Percentiles rank a stretch among this genome's conserved stretches.
These are phyloP conservation scores for Triplophysa yarkandensis DNA, from an alignment of 2,797 vertebrate genomes.

Conservation along the genomic window DNA sequence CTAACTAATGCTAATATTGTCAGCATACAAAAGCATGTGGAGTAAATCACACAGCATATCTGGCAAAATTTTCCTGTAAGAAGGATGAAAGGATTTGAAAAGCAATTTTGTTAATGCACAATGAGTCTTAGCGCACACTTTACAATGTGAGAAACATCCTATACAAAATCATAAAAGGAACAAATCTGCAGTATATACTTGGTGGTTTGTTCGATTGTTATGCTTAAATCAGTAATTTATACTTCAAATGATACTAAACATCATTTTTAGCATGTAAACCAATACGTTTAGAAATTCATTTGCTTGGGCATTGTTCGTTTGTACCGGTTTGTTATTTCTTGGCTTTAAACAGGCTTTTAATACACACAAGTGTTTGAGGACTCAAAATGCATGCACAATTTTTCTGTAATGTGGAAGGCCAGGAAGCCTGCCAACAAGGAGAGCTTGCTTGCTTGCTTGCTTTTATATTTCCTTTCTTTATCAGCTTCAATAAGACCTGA, in stretches of 20 bases:
- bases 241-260: not conserved
- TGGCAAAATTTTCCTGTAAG: conserved; percentile 69
- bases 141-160: conserved; percentile 2
- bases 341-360: not conserved
- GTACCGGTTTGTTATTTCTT: not conserved
- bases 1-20: conserved; percentile 73
- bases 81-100: conserved; percentile 66
- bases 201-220: not conserved
- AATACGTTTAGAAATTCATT: not conserved
- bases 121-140: conserved; percentile 15
- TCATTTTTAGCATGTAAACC: conserved; percentile 5
- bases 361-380: conserved; percentile 42
- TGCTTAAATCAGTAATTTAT: not conserved
- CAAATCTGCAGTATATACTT: not conserved
- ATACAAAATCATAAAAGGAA: not conserved
- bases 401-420: conserved; percentile 56
- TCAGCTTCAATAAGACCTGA: conserved; percentile 60
- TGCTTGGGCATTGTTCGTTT: conserved; percentile 1
- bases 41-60: conserved; percentile 66
- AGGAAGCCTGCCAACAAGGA: conserved; percentile 41
- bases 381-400: conserved; percentile 43
- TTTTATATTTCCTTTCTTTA: conserved; percentile 41
- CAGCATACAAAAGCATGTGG: conserved; percentile 66
- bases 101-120: conserved; percentile 52
- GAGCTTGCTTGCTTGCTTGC: conserved; percentile 14